These are phyloP conservation scores for Gambusia affinis DNA, from an alignment of 2,113 vertebrate species.

Conservation along the genomic window DNA sequence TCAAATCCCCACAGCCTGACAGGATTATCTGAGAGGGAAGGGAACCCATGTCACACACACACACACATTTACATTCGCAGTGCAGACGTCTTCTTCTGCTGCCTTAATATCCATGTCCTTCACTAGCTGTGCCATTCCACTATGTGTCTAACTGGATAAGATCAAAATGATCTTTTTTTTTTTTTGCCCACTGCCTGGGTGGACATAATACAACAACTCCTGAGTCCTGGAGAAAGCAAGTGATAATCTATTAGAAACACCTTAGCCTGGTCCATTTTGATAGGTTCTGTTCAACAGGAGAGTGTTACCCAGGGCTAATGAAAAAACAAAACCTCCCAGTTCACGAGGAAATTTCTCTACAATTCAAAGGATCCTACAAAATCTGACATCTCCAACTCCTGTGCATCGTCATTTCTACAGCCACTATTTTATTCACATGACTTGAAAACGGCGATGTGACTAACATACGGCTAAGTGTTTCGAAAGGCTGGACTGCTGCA, in stretches of 20 bases:
- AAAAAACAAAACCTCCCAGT: not conserved
- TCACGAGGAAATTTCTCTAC: not conserved
- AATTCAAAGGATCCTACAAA: not conserved
- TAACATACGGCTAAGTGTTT: too few relatives aligned
- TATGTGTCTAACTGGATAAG: slow-evolving; percentile 64
- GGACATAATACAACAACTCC: slow-evolving; percentile 10
- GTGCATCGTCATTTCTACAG: too few relatives aligned
- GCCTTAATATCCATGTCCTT: slow-evolving; percentile 29
- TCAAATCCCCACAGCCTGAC: slow-evolving; percentile 78
- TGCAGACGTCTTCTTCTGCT: slow-evolving; percentile 38
- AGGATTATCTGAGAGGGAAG: slow-evolving; percentile 75
- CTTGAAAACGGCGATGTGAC: too few relatives aligned
- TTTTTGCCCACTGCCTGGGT: not conserved
- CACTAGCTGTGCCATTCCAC: slow-evolving; percentile 17
- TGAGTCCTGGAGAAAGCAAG: not conserved
- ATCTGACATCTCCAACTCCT: too few relatives aligned
- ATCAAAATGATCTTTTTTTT: slow-evolving; percentile 39
- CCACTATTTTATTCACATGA: too few relatives aligned
- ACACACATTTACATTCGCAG: slow-evolving; percentile 50
- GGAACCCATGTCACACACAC: slow-evolving; percentile 67
- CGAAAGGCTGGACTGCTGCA: too few relatives aligned
- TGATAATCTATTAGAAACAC: slow-evolving; percentile 1
- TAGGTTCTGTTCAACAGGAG: not conserved
- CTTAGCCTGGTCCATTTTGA: not conserved
- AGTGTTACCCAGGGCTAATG: not conserved